Base-by-base conservation (phyloP, 2,797 vertebrate genomes). In the Eulemur rubriventer region DNA sequence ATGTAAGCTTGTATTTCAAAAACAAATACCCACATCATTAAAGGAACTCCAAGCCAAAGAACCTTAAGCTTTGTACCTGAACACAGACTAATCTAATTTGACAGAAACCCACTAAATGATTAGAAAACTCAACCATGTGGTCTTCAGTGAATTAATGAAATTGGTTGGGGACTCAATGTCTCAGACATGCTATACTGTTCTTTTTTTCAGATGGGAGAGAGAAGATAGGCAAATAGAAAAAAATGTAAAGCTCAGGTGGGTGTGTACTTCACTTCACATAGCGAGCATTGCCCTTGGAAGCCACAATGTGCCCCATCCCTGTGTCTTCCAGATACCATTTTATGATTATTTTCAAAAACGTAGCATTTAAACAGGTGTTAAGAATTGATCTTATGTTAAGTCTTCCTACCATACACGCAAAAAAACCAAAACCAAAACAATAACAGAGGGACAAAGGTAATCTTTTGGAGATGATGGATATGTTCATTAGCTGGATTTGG, bases 81-180 rank as follows among this genome's bases (percentile, higher is more conserved):
- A 84, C 24, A 96, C 9, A 94, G 48, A 50, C 85, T 98, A 96
- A 98, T 97, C 50, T 38, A 43, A 90, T 96, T 94, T 97, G 97
- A 98, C 96, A 98, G 97, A 97, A 98, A 95, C 38, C 4, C 17
- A 88, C 85, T 76, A 96, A 95, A 48, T 85, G 82, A 97, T 98
- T 97, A 97, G 86, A 96, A 95, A 96, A 96, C 35, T 79, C 92
- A 96, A 91, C 78, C 0, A 38, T 73, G 48, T 86, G 91, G 69
- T 96, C 86, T 93, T 97, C 57, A 93, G 96, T 91, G 87, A 73
- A 50, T 80, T 96, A 96, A 97, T 2, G 0, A 93, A 79, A 80
- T 59, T 33, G 28, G 65, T 16, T 50, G 48, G 63, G 94, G 85
- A 83, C 50, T 67, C 59, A 81, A 24, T 81, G 50, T 82, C 81